Evolutionary conservation across 2,113 vertebrate genomes (phyloP), one percentile per base, ranked within the genome.

Genomic region (Tachysurus fulvidraco): DNA sequence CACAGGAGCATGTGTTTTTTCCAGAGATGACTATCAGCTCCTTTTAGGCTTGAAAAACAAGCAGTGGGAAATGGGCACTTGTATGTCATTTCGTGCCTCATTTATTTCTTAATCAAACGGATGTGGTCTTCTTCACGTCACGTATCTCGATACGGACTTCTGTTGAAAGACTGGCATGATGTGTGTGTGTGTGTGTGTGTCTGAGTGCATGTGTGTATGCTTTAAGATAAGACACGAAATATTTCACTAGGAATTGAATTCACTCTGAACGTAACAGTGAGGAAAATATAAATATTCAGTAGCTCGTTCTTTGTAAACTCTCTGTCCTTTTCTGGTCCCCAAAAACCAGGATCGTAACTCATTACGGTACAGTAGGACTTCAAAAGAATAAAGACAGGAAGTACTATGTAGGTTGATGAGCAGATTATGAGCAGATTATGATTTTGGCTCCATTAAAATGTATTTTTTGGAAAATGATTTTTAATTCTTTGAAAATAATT

Each of bases 91-190:
- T 85, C 57, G 52, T 73, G 83, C 81, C 87, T 67, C 86, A 90
- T 90, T 90, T 85, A 84, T 88, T 83, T 71, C 41, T 57, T 85
- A 89, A 91, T 87, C 78, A 89, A 88, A 87, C 52, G 46, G 78
- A 81, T 41, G n/a, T 85, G 81, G 67, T 87, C 73, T 41, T 73
- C 86, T 87, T 84, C 81, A n/a, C 71, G 36, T 82, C 78, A 77
- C 71, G 73, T 78, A 84, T 84, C 79, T 79, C 65, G 5, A 25
- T 25, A 60, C 30, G 73, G 60, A 89, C 54, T 41, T 62, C n/a
- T 50, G 28, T 16, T 44, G n/a, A 65, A 65, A 44, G 62, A 11
- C 25, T 59, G 60, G 23, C 14, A 65, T 9, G 25, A 52, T 60
- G 21, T 14, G 50, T 19, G 41, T 11, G 17, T 41, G 4, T 73